These are phyloP conservation scores for Drosophila picticornis DNA, from an alignment of 2,888 invertebrate genomes.

Conservation along the genomic window DNA sequence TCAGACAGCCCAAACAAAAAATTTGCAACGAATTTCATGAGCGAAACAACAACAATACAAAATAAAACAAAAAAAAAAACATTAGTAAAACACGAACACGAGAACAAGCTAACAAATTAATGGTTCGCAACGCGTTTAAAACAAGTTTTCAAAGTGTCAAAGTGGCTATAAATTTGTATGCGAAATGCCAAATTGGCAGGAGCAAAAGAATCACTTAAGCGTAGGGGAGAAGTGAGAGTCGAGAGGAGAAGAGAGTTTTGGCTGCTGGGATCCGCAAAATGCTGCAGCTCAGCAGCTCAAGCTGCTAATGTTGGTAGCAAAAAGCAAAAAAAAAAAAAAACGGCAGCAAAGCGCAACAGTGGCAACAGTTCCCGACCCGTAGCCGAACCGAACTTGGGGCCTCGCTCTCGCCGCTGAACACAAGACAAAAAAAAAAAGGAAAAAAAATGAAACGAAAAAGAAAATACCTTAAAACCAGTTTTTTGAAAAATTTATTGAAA, in stretches of 20 bases:
- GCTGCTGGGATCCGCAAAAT: conserved; percentile 37
- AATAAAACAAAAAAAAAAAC: conserved; percentile 17
- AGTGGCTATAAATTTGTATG: conserved; percentile 67
- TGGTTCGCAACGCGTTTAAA: conserved; percentile 58
- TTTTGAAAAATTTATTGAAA: conserved; percentile 73
- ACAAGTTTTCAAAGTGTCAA: conserved; percentile 76
- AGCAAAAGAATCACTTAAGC: conserved; percentile 77
- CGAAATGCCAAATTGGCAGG: conserved; percentile 64
- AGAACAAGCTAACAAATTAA: conserved; percentile 52
- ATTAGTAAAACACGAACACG: conserved; percentile 1
- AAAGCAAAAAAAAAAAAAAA: conserved; percentile 49
- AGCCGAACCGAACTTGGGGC: conserved; percentile 45
- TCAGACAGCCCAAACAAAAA: conserved; percentile 36
- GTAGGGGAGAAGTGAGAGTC: conserved; percentile 29
- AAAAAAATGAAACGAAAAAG: conserved; percentile 54
- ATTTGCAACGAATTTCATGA: conserved; percentile 54
- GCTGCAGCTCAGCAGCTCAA: conserved; percentile 33
- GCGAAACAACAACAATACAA: conserved; percentile 26
- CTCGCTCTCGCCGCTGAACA: conserved; percentile 30
- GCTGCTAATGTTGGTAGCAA: conserved; percentile 72
- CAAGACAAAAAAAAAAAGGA: conserved; percentile 15
- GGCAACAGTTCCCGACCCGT: conserved; percentile 63
- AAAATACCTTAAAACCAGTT: conserved; percentile 84
- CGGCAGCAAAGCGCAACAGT: conserved; percentile 71
- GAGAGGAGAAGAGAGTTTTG: conserved; percentile 6